A percentile compares a stretch with the other conserved stretches of the same genome.
These are phyloP conservation scores for Athene noctua DNA, from an alignment of 2,113 vertebrate species.

Conservation along the genomic window DNA sequence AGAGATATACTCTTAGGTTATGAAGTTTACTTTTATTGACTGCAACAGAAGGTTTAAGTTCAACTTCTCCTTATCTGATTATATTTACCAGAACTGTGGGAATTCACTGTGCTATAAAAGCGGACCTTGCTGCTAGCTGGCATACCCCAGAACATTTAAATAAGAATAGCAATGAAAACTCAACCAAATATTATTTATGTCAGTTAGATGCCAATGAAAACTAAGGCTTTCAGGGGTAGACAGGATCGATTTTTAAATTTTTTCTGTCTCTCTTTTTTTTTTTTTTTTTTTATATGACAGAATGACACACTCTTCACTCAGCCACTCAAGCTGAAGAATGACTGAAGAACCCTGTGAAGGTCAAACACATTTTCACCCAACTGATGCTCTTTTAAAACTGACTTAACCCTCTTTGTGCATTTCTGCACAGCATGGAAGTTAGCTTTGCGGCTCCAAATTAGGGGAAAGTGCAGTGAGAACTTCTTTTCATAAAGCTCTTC, in stretches of 20 bases:
- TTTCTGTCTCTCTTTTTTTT: constrained; percentile 22
- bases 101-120: constrained; percentile 32
- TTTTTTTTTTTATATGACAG: constrained; percentile 68
- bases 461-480: background rate
- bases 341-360: constrained; percentile 69
- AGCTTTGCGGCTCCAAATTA: constrained; percentile 15
- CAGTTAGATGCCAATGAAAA: constrained; percentile 70
- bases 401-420: constrained; percentile 48
- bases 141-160: constrained; percentile 69
- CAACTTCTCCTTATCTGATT: constrained; percentile 58
- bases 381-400: constrained; percentile 53
- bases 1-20: constrained; percentile 11
- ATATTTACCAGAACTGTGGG: constrained; percentile 37
- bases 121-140: constrained; percentile 17
- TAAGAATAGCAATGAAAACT: constrained; percentile 68
- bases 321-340: constrained; percentile 74
- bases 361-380: constrained; percentile 68
- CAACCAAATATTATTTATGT: constrained; percentile 71
- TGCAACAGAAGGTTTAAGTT: constrained; percentile 42
- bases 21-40: constrained; percentile 51
- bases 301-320: constrained; percentile 76
- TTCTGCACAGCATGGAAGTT: constrained; percentile 27
- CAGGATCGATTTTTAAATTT: constrained; percentile 73
- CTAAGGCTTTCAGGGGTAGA: constrained; percentile 65
- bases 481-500: background rate